Conservation (phyloP, 30 jellyfish, hydroid and myxozoan genomes). For the Cassiopea xamachana region DNA sequence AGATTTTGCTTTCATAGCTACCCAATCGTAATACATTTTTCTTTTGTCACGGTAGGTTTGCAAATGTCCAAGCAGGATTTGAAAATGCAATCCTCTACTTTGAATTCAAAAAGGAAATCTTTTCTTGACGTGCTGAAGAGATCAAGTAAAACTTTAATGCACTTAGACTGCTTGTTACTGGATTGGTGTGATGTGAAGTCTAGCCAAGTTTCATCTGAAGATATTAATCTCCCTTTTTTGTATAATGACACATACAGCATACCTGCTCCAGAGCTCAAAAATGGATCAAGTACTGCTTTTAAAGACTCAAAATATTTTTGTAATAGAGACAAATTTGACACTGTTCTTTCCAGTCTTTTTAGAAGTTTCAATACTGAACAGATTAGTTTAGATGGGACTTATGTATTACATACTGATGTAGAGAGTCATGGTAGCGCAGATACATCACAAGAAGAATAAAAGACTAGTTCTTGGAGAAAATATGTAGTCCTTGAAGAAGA, state of each 20-base stretch:
- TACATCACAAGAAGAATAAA: too few species aligned
- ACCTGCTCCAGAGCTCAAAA: not conserved
- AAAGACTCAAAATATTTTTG: not conserved
- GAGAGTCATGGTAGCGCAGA: too few species aligned
- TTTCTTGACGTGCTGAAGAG: constrained; percentile 15
- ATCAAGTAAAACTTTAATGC: not conserved
- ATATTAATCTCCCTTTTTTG: too few species aligned
- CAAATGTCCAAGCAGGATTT: not conserved
- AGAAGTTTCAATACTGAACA: not conserved
- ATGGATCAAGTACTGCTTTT: not conserved
- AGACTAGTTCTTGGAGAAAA: too few species aligned
- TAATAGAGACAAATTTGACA: not conserved
- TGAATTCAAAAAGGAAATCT: constrained; percentile 14
- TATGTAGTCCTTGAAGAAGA: too few species aligned
- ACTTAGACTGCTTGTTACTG: not conserved
- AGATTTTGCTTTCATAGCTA: too few species aligned
- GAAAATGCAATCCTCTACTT: not conserved
- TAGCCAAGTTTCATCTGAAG: too few species aligned
- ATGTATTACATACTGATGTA: not conserved
- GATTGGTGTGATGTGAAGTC: not conserved
- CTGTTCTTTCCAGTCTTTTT: not conserved
- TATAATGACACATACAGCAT: not conserved
- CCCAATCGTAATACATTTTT: not conserved
- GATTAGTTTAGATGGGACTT: not conserved
- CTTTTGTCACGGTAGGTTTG: not conserved